Conservation (phyloP, 2,113 vertebrate genomes). For the Equus przewalskii region DNA sequence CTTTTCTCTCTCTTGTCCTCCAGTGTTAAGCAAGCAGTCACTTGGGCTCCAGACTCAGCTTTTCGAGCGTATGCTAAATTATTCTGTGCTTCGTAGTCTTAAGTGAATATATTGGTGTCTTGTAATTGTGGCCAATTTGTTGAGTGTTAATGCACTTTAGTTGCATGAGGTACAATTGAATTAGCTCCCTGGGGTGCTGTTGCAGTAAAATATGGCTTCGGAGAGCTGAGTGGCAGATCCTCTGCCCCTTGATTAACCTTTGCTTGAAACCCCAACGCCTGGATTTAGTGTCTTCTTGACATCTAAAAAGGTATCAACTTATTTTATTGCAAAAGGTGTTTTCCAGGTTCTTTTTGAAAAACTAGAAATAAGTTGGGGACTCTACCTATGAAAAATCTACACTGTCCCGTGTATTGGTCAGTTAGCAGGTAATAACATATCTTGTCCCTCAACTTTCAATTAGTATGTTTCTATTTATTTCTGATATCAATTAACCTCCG, state of each 20-base stretch:
- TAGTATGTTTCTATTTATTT: constrained; percentile 19
- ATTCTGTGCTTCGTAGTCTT: constrained; percentile 28
- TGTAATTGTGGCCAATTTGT: constrained; percentile 68
- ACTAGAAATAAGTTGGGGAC: not conserved
- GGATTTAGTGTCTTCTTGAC: constrained; percentile 30
- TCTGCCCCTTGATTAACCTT: constrained; percentile 70
- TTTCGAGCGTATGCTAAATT: constrained; percentile 47
- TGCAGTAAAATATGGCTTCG: constrained; percentile 58
- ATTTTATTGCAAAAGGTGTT: constrained; percentile 48
- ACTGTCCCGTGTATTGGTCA: not conserved
- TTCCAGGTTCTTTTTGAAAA: constrained; percentile 21
- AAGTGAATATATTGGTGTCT: constrained; percentile 52
- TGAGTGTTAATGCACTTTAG: constrained; percentile 72
- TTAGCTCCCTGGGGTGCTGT: constrained; percentile 64
- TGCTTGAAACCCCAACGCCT: constrained; percentile 43
- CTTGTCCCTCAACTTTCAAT: not conserved
- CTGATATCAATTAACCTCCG: not conserved
- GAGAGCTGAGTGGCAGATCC: constrained; percentile 51
- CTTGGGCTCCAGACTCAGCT: constrained; percentile 30
- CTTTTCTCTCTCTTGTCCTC: not conserved
- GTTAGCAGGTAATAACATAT: not conserved
- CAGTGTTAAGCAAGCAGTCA: not conserved
- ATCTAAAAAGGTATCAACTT: constrained; percentile 18
- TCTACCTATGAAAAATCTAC: not conserved
- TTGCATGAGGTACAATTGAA: constrained; percentile 69